Conservation (phyloP, 2,113 vertebrate genomes). For the Prochilodus magdalenae region DNA sequence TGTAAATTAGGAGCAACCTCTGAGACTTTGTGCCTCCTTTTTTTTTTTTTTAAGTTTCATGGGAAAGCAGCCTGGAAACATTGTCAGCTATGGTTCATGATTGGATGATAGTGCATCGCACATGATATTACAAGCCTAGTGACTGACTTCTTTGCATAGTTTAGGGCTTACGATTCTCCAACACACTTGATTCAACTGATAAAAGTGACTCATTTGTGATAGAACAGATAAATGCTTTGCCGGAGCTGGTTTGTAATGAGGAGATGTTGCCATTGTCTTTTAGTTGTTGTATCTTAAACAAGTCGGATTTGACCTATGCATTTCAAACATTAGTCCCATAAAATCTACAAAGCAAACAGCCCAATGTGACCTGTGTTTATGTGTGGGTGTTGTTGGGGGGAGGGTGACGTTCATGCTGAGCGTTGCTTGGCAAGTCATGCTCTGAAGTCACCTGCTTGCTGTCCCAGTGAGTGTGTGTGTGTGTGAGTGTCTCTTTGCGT, state of each 20-base stretch:
- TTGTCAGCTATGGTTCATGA: too few relatives aligned
- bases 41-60: too few relatives aligned
- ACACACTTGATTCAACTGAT: not conserved
- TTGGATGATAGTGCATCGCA: too few relatives aligned
- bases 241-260: not conserved
- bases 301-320: not conserved
- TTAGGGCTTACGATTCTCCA: too few relatives aligned
- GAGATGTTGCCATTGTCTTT: not conserved
- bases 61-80: too few relatives aligned
- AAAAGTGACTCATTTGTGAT: not conserved
- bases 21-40: too few relatives aligned
- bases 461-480: slow-evolving; percentile 38
- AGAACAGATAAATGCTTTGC: not conserved
- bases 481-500: not conserved
- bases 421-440: slow-evolving; percentile 7
- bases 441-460: slow-evolving; percentile 26
- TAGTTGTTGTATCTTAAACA: not conserved
- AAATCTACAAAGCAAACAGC: slow-evolving; percentile 8
- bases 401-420: slow-evolving; percentile 11
- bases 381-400: not conserved
- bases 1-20: too few relatives aligned
- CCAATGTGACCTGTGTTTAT: slow-evolving; percentile 35
- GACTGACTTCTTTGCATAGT: too few relatives aligned
- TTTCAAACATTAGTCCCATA: slow-evolving; percentile 14
- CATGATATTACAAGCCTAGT: too few relatives aligned